Evolutionary conservation across 2,113 vertebrate genomes (phyloP), one percentile per base, ranked within the genome.

Genomic region (Pandion haliaetus): DNA sequence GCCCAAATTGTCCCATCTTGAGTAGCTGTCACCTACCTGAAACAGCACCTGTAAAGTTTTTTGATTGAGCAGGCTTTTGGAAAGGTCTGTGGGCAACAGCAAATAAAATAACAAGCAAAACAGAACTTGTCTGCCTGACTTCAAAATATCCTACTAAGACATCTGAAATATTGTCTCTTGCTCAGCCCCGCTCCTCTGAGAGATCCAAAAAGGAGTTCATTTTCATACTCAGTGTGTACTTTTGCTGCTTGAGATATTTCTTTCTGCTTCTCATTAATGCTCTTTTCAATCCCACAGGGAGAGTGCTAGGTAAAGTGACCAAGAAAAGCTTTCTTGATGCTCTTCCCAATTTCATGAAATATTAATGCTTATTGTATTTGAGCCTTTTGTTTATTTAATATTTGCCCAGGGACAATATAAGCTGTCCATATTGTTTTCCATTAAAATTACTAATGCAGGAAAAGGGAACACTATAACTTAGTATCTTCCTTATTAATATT

Each of bases 331-430:
- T 97, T 94, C 93, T 86, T 94, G 82, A 96, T 90, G 71, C 63
- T 91, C 90, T 95, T 92, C 86, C 62, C 58, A 94, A 83, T 76
- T 86, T 93, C 76, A 94, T 97, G 90, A 96, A 97, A 96, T 95
- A 96, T 96, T 97, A 93, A 97, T 96, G 52, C 6, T 93, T 96
- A 96, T 97, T 86, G 84, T 96, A 93, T 95, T 85, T 88, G 82
- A 93, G 82, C 71, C 63, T 96, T 94, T 95, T 96, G 94, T 97
- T 97, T 93, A 92, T 97, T 90, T 97, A 95, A 95, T 96, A 93
- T 95, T 86, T 97, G 77, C 55, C 86, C 87, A 96, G 88, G 78
- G 97, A 72, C 70, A 94, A 70, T 90, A 94, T 96, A 92, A 97
- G 82, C 69, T 95, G 91, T 95, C 86, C 70, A 89, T 92, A 92